Percentiles rank a stretch among this genome's conserved stretches.
phyloP scores from a whole-genome alignment of 2,888 invertebrate species.

The Marasmarcha lunaedactyla region DNA sequence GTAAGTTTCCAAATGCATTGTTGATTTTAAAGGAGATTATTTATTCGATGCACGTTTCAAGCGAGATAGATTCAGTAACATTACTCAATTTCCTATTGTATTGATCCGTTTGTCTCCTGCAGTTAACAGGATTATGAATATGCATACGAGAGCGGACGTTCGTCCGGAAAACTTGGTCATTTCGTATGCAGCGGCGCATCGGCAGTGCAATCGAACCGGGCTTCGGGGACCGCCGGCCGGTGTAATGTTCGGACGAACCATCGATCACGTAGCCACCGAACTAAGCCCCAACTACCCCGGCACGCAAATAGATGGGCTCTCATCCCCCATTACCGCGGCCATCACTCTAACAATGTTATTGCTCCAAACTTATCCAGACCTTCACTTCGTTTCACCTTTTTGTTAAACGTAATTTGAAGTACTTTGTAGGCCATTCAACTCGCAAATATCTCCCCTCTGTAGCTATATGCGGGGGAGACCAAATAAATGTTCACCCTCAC shows the following conservation, averaged over 20 bases:
- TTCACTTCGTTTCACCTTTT: constrained; percentile 17
- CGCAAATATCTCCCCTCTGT: constrained; percentile 53
- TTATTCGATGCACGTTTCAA: too few relatives aligned
- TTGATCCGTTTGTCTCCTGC: too few relatives aligned
- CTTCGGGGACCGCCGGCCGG: constrained; percentile 21
- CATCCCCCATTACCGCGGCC: constrained; percentile 1
- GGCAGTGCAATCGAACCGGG: constrained; percentile 33
- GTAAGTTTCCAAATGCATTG: too few relatives aligned
- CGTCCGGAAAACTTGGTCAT: constrained; percentile 25
- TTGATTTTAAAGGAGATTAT: too few relatives aligned
- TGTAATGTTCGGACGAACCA: constrained; percentile 35
- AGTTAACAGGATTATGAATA: too few relatives aligned
- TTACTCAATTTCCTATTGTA: too few relatives aligned
- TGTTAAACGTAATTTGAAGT: constrained; percentile 18
- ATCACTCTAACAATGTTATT: constrained; percentile 4
- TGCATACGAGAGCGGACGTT: too few relatives aligned
- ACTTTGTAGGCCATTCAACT: constrained; percentile 52
- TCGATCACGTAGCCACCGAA: constrained; percentile 25
- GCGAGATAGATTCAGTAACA: too few relatives aligned
- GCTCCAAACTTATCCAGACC: constrained; percentile 6
- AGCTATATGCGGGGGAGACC: constrained; percentile 44
- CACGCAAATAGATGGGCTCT: constrained; percentile 23
- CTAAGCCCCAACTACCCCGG: constrained; percentile 18
- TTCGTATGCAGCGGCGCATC: constrained; percentile 36
- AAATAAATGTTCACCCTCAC: constrained; percentile 60